Conservation (phyloP, 2,113 vertebrate genomes). For the Nyctereutes procyonoides region DNA sequence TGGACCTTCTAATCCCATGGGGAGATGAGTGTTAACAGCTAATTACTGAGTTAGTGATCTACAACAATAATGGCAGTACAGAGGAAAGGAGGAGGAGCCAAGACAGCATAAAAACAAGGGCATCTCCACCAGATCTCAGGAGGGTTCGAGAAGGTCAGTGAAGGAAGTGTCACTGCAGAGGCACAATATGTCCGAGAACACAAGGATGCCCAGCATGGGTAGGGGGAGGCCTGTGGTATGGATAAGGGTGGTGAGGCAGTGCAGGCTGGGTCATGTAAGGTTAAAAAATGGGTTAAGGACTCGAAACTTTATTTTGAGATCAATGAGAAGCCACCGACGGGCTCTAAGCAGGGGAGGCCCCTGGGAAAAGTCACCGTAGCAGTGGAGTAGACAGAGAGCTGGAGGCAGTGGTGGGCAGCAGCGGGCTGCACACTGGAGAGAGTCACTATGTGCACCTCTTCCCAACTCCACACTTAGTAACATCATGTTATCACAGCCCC, state of each 20-base stretch:
- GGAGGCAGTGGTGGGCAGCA: background rate
- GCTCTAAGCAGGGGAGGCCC: background rate
- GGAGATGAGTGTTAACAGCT: background rate
- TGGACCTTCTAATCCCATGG: background rate
- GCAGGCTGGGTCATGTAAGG: background rate
- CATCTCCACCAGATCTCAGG: background rate
- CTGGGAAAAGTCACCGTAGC: background rate
- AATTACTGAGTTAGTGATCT: background rate
- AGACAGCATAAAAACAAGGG: background rate
- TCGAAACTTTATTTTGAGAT: background rate
- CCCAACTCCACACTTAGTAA: background rate
- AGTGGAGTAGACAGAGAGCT: background rate
- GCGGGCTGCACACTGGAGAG: background rate
- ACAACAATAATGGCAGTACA: background rate
- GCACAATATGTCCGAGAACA: background rate
- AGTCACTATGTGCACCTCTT: background rate
- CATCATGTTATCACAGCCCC: background rate
- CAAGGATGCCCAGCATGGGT: background rate
- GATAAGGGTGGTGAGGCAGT: background rate
- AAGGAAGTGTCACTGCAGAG: background rate
- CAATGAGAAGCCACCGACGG: background rate
- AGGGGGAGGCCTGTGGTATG: fast-evolving
- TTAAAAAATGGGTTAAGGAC: background rate
- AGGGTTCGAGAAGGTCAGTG: background rate
- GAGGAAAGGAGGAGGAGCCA: background rate